phyloP scores from a whole-genome alignment of 2,113 vertebrate species.

The Lathamus discolor region DNA sequence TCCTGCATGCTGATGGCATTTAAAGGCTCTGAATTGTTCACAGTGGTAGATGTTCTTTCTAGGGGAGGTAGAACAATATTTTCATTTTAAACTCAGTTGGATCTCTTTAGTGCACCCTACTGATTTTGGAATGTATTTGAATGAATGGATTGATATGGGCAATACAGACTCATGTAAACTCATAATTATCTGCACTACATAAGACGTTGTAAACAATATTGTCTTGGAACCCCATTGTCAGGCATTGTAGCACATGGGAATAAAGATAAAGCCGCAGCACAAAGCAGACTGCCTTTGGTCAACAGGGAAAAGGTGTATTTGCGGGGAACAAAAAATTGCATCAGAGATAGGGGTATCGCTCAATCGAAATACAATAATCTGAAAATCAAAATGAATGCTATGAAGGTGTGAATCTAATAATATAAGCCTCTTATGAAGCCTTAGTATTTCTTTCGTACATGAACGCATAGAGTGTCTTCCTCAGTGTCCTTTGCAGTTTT shows the following conservation, averaged over 20 bases:
- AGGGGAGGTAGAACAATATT: background rate
- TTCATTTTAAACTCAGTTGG: background rate
- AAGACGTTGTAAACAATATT: background rate
- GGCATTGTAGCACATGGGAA: background rate
- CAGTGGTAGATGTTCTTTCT: constrained; percentile 25
- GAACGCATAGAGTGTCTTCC: background rate
- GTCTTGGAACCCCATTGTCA: background rate
- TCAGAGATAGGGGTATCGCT: background rate
- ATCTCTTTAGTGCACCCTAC: background rate
- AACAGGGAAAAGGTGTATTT: background rate
- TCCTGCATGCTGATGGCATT: constrained; percentile 35
- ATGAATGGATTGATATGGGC: background rate
- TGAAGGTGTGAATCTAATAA: background rate
- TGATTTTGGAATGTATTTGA: background rate
- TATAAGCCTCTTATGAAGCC: background rate
- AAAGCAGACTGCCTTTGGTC: background rate
- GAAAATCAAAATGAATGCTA: background rate
- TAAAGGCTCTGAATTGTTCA: constrained; percentile 29
- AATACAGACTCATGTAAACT: background rate
- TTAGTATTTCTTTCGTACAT: background rate
- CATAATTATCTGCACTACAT: background rate
- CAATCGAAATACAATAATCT: background rate
- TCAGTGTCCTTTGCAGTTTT: background rate
- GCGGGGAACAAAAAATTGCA: background rate
- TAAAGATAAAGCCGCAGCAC: background rate